phyloP scores from a whole-genome alignment of 2,888 invertebrate genomes.

The Dyspetes luteomarginatus region DNA sequence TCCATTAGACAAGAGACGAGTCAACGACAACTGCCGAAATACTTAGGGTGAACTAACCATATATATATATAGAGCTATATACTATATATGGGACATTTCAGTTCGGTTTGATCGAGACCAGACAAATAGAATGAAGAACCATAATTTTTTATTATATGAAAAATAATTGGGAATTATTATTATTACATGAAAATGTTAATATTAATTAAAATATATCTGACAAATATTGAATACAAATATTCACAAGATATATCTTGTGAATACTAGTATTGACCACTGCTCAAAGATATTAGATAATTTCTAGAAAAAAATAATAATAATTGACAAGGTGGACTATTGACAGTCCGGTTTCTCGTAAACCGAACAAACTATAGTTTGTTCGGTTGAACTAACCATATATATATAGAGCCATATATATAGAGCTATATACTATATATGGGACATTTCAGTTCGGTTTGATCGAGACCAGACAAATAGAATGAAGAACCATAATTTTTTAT shows the following conservation, averaged over 20 bases:
- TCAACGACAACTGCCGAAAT: slow-evolving; percentile 26
- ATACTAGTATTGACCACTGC: no score
- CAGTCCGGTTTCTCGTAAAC: no score
- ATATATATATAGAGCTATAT: not conserved
- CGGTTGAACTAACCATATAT: not conserved
- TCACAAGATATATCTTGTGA: no score
- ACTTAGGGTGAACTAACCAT: not conserved
- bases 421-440: not conserved
- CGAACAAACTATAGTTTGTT: no score
- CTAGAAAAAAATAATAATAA: no score
- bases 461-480: not conserved
- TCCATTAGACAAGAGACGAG: not conserved
- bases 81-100: not conserved
- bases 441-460: not conserved
- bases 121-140: not conserved
- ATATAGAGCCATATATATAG: no score
- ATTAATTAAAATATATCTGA: no score
- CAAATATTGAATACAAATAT: no score
- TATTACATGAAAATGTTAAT: no score
- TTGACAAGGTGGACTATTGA: no score
- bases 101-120: not conserved
- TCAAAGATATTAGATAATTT: no score
- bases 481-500: not conserved
- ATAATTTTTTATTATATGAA: not conserved
- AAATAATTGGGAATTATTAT: no score